Conservation (phyloP, 2,113 vertebrate genomes). For the Strix uralensis region DNA sequence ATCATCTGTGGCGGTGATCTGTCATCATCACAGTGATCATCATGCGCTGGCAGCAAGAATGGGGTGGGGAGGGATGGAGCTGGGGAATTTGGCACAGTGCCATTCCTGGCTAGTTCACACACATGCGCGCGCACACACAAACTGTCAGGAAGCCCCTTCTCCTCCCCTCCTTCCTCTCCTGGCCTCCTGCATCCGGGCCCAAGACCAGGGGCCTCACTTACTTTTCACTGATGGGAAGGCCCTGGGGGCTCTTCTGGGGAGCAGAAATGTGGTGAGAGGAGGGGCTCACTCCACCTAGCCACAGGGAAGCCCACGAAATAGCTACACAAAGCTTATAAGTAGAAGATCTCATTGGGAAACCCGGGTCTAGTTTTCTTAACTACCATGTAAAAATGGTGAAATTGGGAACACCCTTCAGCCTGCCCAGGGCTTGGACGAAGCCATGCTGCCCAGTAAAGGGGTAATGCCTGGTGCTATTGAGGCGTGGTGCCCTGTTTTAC, state of each 20-base stretch:
- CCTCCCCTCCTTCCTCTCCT: neutral
- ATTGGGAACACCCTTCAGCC: no score
- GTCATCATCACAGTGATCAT: neutral
- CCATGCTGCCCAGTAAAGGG: neutral
- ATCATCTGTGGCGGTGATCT: neutral
- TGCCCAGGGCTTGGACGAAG: neutral
- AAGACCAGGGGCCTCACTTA: no score
- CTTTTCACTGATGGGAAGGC: neutral
- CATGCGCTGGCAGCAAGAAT: neutral
- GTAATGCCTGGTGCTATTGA: neutral
- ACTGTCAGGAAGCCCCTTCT: neutral
- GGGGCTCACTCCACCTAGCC: fast-evolving
- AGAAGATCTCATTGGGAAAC: neutral
- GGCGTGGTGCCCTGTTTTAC: neutral
- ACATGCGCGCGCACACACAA: fast-evolving
- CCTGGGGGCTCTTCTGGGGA: neutral
- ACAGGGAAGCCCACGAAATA: neutral
- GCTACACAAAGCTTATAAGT: neutral
- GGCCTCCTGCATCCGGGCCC: fast-evolving
- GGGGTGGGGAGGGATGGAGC: neutral
- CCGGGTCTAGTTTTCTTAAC: neutral
- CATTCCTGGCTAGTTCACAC: neutral
- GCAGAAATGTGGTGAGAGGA: neutral
- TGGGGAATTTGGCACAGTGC: neutral
- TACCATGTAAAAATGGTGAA: neutral